Evolutionary conservation across 2,888 invertebrate species (phyloP), one percentile per base, ranked within the genome.

Genomic region (Spisula solida): DNA sequence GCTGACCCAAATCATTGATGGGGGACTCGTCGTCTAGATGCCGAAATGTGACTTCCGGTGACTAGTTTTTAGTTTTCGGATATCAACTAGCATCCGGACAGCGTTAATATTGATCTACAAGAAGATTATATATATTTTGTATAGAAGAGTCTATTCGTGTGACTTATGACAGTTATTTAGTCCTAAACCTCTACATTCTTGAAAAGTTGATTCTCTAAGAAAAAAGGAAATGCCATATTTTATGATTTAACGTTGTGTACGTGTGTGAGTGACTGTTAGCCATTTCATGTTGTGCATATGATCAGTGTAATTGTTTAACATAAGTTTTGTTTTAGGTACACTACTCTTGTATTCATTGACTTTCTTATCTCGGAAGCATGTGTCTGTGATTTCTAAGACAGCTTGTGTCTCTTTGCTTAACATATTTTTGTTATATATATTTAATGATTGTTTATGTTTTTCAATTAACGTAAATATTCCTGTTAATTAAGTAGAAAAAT

Each of bases 1-100:
- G 88, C 90, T 95, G 56, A 93, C 93, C 55, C 90, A 92, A 84
- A 90, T 95, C n/a, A 86, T 93, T 20, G 92, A 95, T 81, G 94
- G 94, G 29, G 95, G 95, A 56, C 92, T 95, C 60, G 55, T 86
- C 34, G 91, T 93, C 83, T 93, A 89, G 81, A 70, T n/a, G 47
- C 18, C 47, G 20, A 81, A 25, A 18, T 82, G 86, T 31, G 31
- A 85, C 55, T 79, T 56, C 84, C 78, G 80, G 80, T 84, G n/a
- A 81, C 34, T 81, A 29, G 56, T 34, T 81, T 34, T 34, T 81
- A 29, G 56, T 34, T 81, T 34, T 34, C 47, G 79, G 78, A 82
- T 75, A 75, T 34, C 34, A 31, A 75, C 75, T 75, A 31, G 75
- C 31, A 75, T 75, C 75, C 75, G 75, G 75, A 75, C 18, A 75